Evolutionary conservation across 2,888 invertebrate species (phyloP).

Genomic region (Caenorhabditis virilis): DNA sequence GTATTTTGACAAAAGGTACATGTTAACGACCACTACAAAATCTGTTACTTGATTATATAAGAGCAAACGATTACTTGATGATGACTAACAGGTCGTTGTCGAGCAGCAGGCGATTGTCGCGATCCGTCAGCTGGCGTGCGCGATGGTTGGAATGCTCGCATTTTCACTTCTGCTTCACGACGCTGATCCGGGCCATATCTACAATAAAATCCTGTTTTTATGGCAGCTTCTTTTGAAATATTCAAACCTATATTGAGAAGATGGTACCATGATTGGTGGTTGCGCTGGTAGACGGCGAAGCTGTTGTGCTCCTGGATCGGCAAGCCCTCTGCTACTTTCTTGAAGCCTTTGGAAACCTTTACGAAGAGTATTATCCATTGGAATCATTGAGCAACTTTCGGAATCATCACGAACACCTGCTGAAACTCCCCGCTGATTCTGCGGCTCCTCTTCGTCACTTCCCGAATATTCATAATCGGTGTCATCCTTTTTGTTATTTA

Average conservation of each 20-base stretch:
- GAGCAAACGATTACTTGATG: slow-evolving; percentile 53
- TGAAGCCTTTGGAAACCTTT: slow-evolving; percentile 98
- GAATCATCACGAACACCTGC: slow-evolving; percentile 29
- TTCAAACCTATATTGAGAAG: slow-evolving; percentile 17
- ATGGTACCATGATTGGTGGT: slow-evolving; percentile 28
- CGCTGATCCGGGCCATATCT: slow-evolving; percentile 28
- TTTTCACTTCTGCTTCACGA: slow-evolving; percentile 52
- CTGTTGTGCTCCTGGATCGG: slow-evolving; percentile 56
- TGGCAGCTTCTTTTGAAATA: neutral
- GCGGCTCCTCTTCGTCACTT: slow-evolving; percentile 94
- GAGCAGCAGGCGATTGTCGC: slow-evolving; percentile 35
- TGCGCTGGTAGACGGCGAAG: slow-evolving; percentile 53
- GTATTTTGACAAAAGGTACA: too few relatives aligned
- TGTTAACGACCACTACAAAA: too few relatives aligned
- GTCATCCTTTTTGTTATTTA: slow-evolving; percentile 74
- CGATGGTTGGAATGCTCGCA: slow-evolving; percentile 47
- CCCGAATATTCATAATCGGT: slow-evolving; percentile 87
- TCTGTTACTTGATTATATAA: too few relatives aligned
- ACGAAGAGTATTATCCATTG: slow-evolving; percentile 90
- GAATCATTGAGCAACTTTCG: slow-evolving; percentile 79
- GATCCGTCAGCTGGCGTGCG: slow-evolving; percentile 35
- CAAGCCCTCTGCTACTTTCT: slow-evolving; percentile 70
- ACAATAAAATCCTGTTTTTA: neutral
- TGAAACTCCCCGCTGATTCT: slow-evolving; percentile 19
- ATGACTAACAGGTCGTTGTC: slow-evolving; percentile 52